Percentiles rank a stretch among this genome's conserved stretches.
phyloP scores from a whole-genome alignment of 2,797 vertebrate genomes.

The Hemitrygon akajei region DNA sequence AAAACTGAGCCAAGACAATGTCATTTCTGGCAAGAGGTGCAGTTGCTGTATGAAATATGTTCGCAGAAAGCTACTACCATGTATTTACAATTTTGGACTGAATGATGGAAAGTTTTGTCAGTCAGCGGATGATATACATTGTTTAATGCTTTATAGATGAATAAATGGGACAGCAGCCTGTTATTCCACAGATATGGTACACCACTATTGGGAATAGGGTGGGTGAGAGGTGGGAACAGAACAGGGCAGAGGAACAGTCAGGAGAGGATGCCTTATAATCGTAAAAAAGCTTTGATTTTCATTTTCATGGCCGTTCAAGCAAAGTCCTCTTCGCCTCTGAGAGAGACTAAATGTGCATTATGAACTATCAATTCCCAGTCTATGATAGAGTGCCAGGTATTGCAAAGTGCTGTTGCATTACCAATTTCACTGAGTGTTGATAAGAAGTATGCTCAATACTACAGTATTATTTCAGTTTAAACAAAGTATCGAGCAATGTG shows the following conservation, averaged over 20 bases:
- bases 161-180: too few species aligned
- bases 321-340: background rate
- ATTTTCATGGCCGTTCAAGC: background rate
- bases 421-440: background rate
- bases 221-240: background rate
- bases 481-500: background rate
- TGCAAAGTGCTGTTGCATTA: background rate
- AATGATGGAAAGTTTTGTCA: background rate
- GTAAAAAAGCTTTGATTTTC: background rate
- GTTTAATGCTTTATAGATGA: background rate
- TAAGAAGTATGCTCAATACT: background rate
- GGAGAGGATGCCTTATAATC: background rate
- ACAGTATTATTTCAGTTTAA: background rate
- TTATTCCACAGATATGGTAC: too few species aligned
- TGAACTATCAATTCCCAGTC: background rate
- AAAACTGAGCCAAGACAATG: background rate
- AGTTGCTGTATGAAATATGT: background rate
- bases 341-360: background rate
- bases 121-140: background rate
- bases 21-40: background rate
- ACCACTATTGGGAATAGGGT: background rate
- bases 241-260: background rate
- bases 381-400: background rate
- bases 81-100: background rate
- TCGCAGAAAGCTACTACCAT: background rate